These are phyloP conservation scores for Furcifer pardalis DNA, from an alignment of 2,797 vertebrate species.

Conservation along the genomic window DNA sequence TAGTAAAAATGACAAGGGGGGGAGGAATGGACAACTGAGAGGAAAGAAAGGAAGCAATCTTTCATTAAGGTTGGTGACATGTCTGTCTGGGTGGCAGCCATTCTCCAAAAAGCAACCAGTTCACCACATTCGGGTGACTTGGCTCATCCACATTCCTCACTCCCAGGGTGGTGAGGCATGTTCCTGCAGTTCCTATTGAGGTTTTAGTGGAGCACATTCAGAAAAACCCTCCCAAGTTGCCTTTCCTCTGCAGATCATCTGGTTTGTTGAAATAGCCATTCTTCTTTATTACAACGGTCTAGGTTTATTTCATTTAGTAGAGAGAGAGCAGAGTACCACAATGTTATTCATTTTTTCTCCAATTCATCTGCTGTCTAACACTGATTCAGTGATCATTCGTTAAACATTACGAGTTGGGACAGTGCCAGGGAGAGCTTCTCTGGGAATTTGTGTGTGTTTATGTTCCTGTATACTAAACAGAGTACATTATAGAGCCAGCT, in stretches of 20 bases:
- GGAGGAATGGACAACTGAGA: too few relatives aligned
- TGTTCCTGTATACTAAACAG: slow-evolving; percentile 36
- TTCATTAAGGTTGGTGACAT: too few relatives aligned
- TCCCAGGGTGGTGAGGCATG: too few relatives aligned
- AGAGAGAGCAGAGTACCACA: neutral
- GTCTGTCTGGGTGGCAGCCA: too few relatives aligned
- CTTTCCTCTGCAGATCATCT: neutral
- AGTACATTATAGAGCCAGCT: fast-evolving
- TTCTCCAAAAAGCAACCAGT: neutral
- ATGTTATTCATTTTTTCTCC: slow-evolving; percentile 1
- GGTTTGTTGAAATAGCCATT: neutral
- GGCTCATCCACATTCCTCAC: neutral
- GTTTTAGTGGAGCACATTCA: neutral
- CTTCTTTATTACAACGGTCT: neutral
- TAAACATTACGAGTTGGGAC: slow-evolving; percentile 34
- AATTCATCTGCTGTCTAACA: neutral
- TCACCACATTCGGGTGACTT: neutral
- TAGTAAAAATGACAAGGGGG: too few relatives aligned
- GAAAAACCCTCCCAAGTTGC: neutral
- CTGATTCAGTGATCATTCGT: slow-evolving; percentile 25
- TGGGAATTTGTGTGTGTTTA: slow-evolving; percentile 41
- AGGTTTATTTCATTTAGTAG: neutral
- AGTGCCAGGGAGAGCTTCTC: slow-evolving; percentile 41
- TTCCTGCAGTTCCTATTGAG: neutral
- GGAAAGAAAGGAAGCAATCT: too few relatives aligned